Evolutionary conservation across 2,113 vertebrate species (phyloP).

Genomic region (Campylorhamphus procurvoides): DNA sequence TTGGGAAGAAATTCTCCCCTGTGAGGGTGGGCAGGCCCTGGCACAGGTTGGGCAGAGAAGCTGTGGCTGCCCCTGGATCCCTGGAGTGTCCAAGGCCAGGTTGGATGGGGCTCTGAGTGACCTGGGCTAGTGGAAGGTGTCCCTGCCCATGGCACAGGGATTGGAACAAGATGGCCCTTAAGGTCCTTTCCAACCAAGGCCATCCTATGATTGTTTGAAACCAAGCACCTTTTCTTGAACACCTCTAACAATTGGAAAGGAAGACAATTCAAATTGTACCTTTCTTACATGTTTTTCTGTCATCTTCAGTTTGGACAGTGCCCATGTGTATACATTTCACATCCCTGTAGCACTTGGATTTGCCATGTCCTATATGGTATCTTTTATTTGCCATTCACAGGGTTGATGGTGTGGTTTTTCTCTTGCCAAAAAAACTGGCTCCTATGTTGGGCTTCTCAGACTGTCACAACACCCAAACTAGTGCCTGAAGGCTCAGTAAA

Average conservation of each 20-base stretch:
- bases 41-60: not conserved
- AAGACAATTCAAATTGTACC: not conserved
- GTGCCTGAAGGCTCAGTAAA: not conserved
- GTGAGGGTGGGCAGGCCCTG: not conserved
- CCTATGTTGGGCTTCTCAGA: not conserved
- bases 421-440: not conserved
- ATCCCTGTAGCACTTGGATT: not conserved
- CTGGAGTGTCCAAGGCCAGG: accelerated
- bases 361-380: not conserved
- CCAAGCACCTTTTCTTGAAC: not conserved
- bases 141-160: accelerated
- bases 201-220: not conserved
- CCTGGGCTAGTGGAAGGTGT: not conserved
- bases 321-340: not conserved
- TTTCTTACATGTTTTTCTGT: not conserved
- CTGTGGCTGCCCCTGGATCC: not conserved
- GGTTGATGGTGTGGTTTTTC: not conserved
- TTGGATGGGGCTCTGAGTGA: not conserved
- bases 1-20: accelerated
- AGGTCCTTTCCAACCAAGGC: not conserved
- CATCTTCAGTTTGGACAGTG: not conserved
- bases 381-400: accelerated
- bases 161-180: not conserved
- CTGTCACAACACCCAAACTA: not conserved
- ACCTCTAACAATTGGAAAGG: not conserved